Percentiles rank a stretch among this genome's conserved stretches.
These are phyloP conservation scores for Agapetus fuscipes DNA, from an alignment of 2,888 invertebrate species.

Conservation along the genomic window DNA sequence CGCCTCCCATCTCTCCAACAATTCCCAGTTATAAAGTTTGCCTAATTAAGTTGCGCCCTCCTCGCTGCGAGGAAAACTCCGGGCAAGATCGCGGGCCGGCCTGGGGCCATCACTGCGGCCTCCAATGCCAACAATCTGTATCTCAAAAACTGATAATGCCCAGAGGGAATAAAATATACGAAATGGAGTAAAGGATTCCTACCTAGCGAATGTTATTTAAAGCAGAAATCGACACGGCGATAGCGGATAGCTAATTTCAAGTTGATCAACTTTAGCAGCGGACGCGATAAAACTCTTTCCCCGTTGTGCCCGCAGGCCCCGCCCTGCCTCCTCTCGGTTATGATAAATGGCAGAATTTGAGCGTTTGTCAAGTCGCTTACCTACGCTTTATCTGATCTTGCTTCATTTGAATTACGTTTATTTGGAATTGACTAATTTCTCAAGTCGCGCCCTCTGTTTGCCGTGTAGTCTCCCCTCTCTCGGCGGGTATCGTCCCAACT, in stretches of 20 bases:
- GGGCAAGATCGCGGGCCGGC: no score
- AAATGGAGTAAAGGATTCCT: slow-evolving; percentile 16
- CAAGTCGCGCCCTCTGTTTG: neutral
- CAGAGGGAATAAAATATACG: slow-evolving; percentile 14
- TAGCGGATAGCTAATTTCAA: neutral
- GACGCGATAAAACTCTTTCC: neutral
- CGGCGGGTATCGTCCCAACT: no score
- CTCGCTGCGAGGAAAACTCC: slow-evolving; percentile 1
- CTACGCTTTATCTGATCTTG: slow-evolving; percentile 15
- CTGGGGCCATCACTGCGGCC: slow-evolving; percentile 6
- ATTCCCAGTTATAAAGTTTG: slow-evolving; percentile 20
- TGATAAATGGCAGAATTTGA: slow-evolving; percentile 18
- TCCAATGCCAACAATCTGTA: slow-evolving; percentile 19
- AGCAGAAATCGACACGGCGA: neutral
- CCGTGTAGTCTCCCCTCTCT: no score
- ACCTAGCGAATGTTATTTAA: neutral
- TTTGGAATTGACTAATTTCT: slow-evolving; percentile 12
- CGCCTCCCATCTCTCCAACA: slow-evolving; percentile 12
- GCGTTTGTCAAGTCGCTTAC: slow-evolving; percentile 18
- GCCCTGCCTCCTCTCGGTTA: neutral
- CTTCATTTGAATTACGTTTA: slow-evolving; percentile 2
- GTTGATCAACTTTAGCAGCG: neutral
- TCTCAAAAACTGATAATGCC: slow-evolving; percentile 19
- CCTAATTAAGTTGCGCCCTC: slow-evolving; percentile 21
- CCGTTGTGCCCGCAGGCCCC: neutral